phyloP scores from a whole-genome alignment of 2,113 vertebrate species.

The Ailurus styani region DNA sequence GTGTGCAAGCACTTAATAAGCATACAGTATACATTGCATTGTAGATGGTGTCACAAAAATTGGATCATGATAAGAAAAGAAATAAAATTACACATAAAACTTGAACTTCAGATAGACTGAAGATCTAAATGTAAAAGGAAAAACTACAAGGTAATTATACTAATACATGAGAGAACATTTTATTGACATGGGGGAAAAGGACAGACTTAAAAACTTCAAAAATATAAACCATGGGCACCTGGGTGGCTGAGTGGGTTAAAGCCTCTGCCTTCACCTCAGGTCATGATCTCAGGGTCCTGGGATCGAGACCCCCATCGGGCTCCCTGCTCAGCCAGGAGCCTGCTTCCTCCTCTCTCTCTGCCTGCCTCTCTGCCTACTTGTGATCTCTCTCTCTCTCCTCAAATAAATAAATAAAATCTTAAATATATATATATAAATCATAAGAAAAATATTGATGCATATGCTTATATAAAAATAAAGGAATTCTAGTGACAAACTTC shows the following conservation, averaged over 20 bases:
- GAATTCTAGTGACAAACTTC: neutral
- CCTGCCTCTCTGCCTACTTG: too few relatives aligned
- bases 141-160: neutral
- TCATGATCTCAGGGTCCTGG: too few relatives aligned
- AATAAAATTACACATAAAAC: neutral
- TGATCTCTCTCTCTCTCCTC: too few relatives aligned
- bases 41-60: neutral
- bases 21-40: neutral
- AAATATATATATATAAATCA: neutral
- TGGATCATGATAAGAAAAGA: neutral
- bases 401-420: too few relatives aligned
- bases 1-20: neutral
- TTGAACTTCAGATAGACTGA: neutral
- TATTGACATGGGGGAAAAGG: neutral
- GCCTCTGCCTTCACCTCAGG: too few relatives aligned
- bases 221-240: neutral
- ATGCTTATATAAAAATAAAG: neutral
- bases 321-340: too few relatives aligned
- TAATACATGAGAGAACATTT: neutral
- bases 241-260: too few relatives aligned
- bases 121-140: neutral
- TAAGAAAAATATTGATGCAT: neutral
- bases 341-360: too few relatives aligned
- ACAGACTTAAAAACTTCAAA: neutral
- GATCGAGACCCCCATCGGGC: too few relatives aligned